Evolutionary conservation across 92 coral and sea anemone species (phyloP).

Genomic region (Pocillopora grandis): DNA sequence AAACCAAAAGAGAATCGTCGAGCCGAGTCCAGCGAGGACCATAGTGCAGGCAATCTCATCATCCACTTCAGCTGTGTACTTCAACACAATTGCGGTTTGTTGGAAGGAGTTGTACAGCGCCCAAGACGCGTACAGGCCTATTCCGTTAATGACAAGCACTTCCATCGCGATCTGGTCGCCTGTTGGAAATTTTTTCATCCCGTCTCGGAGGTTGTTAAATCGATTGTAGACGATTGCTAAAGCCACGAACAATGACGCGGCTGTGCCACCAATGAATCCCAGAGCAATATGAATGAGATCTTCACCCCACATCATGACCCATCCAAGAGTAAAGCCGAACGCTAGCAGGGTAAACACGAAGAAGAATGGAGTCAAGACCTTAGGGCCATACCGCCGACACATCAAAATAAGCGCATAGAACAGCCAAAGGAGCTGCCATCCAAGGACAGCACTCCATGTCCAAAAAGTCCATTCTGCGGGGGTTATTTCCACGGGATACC

Average conservation of each 20-base stretch:
- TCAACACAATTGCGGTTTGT: constrained; percentile 68
- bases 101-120: constrained; percentile 70
- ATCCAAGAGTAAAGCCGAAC: constrained; percentile 80
- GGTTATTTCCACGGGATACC: constrained; percentile 65
- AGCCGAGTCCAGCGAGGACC: constrained; percentile 66
- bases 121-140: constrained; percentile 86
- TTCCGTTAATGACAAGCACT: constrained; percentile 76
- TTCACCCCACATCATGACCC: constrained; percentile 81
- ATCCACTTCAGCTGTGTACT: constrained; percentile 65
- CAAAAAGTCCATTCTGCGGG: constrained; percentile 85
- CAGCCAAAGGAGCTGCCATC: constrained; percentile 86
- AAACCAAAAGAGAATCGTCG: constrained; percentile 77
- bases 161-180: constrained; percentile 75
- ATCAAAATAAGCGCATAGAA: constrained; percentile 66
- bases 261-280: constrained; percentile 68
- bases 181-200: constrained; percentile 65
- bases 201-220: constrained; percentile 44
- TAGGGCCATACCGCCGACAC: constrained; percentile 77
- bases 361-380: constrained; percentile 72
- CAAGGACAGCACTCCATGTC: constrained; percentile 87
- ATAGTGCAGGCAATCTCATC: constrained; percentile 73
- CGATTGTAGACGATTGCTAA: constrained; percentile 75
- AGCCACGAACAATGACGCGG: constrained; percentile 55
- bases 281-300: constrained; percentile 68
- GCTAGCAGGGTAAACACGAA: constrained; percentile 71